Evolutionary conservation across 1,140 invertebrate genomes (phyloP), one percentile per base, ranked within the genome.

Genomic region (Drosophila obscura): DNA sequence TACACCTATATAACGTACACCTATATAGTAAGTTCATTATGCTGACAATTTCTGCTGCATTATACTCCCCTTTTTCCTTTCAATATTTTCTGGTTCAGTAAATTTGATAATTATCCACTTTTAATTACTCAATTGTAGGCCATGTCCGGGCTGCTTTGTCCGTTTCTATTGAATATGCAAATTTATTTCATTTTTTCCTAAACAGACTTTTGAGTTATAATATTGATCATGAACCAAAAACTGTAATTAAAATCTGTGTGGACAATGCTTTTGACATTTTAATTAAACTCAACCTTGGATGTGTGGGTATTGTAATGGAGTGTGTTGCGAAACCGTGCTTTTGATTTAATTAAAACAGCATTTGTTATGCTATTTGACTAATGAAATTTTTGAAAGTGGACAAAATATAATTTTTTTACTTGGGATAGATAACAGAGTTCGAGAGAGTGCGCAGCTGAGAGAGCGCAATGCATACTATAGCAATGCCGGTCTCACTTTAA

Each of bases 121-220:
- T 71, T 49, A 71, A 69, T 71, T 69, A 39, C 43, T 13, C 35
- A 26, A 35, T 58, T 16, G 31, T 41, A 24, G 46, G 24, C 19
- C 16, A 49, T 68, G 53, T 46, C 35, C 31, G 16, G 43, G 35
- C 45, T 31, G 35, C 28, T 68, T 68, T 48, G 51, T 57, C 13
- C 24, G 19, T 45, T 50, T 72, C 35, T 62, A 79, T 80, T 64
- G 41, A 72, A 72, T 73, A 76, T 72, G 62, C 72, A 80, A 84
- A 84, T 84, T 56, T 66, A 80, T 67, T 80, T 83, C 76, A 76
- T 80, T 80, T 67, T 45, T 66, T 62, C 51, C 79, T 82, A 82
- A 81, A 82, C 79, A 64, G 73, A 61, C 64, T 84, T 79, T 78
- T 59, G 44, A 46, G 62, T 76, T 69, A 66, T 83, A 80, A 65